Base-by-base conservation (phyloP, 2,888 invertebrate genomes). In the Eubasilissa splendida region DNA sequence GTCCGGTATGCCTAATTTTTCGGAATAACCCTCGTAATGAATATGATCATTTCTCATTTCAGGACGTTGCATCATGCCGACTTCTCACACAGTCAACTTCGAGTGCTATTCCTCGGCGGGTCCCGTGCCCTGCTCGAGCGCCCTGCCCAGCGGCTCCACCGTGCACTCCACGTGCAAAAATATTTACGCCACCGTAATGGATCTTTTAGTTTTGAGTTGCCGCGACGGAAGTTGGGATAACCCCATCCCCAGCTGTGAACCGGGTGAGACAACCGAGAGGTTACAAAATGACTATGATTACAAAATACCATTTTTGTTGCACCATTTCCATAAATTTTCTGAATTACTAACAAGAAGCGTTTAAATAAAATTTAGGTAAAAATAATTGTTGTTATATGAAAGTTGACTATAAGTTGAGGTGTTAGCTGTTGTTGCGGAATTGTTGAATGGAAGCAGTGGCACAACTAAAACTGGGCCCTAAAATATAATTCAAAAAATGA, bases 141-240 rank as follows among this genome's bases (percentile, higher is more conserved):
- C 22, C 0, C 31, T 63, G 1, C 63, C 31, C 10, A 22, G 11
- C 3, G 63, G 63, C 11, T 31, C 63, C 2, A 12, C 4, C 4
- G 22, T 63, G 22, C 31, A 22, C 11, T 63, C 63, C 11, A 63
- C 63, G 9, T 63, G 63, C 63, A 63, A 63, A 11, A 4, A 4
- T 4, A 22, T 11, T 11, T 22, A 11, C 63, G 5, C 11, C 10
- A 11, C 22, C 10, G 9, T 22, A 0, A 1, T 9, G 0, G 63
- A 31, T 9, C 63, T 63, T 22, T 8, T 22, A 10, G 31, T 11
- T 11, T 11, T 63, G 31, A 63, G 7, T 9, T 63, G 63, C 63
- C 63, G 33, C 31, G 22, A 22, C 12, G 63, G 63, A 63, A 76
- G 77, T 33, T 80, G 70, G 65, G 80, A 80, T 58, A 66, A 66